phyloP scores from a whole-genome alignment of 2,797 vertebrate genomes.

The Alcedo quadribrachys region DNA sequence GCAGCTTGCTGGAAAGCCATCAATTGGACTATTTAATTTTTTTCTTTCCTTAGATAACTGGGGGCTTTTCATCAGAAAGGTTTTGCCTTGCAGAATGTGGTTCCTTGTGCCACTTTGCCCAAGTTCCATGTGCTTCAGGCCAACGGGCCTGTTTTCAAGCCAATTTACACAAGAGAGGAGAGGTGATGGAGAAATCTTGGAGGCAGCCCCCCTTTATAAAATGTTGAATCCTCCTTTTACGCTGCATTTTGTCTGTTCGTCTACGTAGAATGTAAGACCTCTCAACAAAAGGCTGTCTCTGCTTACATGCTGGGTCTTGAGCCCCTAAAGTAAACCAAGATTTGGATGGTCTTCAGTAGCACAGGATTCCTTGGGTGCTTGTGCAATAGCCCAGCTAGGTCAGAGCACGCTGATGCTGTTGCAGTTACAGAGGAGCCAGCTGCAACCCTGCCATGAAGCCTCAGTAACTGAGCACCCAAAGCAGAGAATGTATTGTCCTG shows the following conservation, averaged over 20 bases:
- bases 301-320: neutral
- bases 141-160: neutral
- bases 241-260: neutral
- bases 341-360: neutral
- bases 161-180: neutral
- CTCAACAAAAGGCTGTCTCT: neutral
- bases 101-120: neutral
- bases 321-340: neutral
- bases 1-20: neutral
- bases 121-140: neutral
- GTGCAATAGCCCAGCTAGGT: neutral
- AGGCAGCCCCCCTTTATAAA: neutral
- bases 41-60: neutral
- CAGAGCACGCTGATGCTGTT: neutral
- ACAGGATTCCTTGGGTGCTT: neutral
- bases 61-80: neutral
- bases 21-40: neutral
- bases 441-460: neutral
- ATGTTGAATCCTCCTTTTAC: neutral
- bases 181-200: neutral
- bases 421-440: accelerated
- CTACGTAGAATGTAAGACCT: neutral
- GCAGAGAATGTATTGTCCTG: neutral
- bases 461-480: neutral
- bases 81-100: neutral